Base-by-base conservation (phyloP, 2,888 invertebrate species). In the Trimorus sp. region DNA sequence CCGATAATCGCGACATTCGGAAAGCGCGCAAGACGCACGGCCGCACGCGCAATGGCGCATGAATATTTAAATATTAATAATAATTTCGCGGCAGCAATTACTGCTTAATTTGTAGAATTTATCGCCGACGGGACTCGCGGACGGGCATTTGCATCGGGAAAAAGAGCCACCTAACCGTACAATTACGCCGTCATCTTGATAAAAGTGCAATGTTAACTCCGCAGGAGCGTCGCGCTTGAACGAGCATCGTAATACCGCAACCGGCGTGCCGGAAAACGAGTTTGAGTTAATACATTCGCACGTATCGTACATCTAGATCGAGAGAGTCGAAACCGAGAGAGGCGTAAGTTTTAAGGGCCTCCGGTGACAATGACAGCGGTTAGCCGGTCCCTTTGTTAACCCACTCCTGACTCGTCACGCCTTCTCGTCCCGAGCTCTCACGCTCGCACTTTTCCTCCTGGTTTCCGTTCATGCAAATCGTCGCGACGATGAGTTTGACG, bases 391-490 rank as follows among this genome's bases (percentile, higher is more conserved):
- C 85, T 85, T 88, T 88, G 87, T 87, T 85, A 85, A 84, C 78
- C 84, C 82, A 83, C 84, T 84, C 84, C 78, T 79, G 84, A 85
- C 85, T 85, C 75, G 87, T 88, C 88, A 86, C 86, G 86, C 86
- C 86, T 84, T 84, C 83, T 84, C 9, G n/a, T 45, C 79, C 73
- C 83, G 71, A 79, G 74, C 79, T 81, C 76, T 79, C 79, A 77
- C 79, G 69, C 79, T 82, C 73, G 45, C 58, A 60, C 70, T 75
- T 73, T 70, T 66, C 70, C 70, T 74, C 45, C 62, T 9, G 36
- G 66, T 69, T 75, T 73, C 79, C 82, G 62, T 69, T 74, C 77
- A 85, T 84, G 82, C 85, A 84, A 85, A 85, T 85, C 59, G 68
- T n/a, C 53, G 59, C 49, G 54, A 75, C 80, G 81, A 84, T 84